Conservation (phyloP, 2,888 invertebrate species). For the Acanthosepion lycidas region DNA sequence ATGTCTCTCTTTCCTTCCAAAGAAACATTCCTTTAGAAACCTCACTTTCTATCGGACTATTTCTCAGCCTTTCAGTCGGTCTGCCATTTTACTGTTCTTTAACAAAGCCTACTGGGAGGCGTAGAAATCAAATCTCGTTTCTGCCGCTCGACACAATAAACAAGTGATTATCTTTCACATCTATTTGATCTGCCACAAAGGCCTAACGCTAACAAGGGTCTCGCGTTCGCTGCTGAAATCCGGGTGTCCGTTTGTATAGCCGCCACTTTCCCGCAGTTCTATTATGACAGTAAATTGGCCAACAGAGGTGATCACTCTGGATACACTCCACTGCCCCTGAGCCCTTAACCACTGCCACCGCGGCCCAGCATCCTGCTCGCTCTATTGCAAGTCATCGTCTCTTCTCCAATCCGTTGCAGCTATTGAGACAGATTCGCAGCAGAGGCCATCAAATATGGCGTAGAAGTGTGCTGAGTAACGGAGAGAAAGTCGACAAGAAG, state of each 20-base stretch:
- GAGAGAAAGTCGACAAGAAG: not conserved
- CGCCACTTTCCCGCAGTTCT: not conserved
- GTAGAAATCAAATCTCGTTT: conserved; percentile 18
- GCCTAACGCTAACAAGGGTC: not conserved
- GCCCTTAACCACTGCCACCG: not conserved
- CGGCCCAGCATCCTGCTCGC: not conserved
- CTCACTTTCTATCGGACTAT: not conserved
- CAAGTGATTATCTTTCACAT: not conserved
- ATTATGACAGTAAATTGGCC: not conserved
- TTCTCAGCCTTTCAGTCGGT: not conserved
- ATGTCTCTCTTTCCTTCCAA: not conserved
- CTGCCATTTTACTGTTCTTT: not conserved
- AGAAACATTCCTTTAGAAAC: not conserved
- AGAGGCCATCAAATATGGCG: conserved; percentile 33
- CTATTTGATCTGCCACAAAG: conserved; percentile 12
- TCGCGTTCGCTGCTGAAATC: not conserved
- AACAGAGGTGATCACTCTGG: conserved; percentile 22
- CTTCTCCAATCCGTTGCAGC: not conserved
- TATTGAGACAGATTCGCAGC: not conserved
- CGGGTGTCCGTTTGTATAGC: conserved; percentile 15
- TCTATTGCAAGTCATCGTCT: not conserved
- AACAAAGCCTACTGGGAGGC: conserved; percentile 4
- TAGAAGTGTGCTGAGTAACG: not conserved
- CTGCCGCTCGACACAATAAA: conserved; percentile 33
- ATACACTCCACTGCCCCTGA: not conserved